Evolutionary conservation across 1,140 invertebrate genomes (phyloP), one percentile per base, ranked within the genome.

Genomic region (Anoplolepis gracilipes): DNA sequence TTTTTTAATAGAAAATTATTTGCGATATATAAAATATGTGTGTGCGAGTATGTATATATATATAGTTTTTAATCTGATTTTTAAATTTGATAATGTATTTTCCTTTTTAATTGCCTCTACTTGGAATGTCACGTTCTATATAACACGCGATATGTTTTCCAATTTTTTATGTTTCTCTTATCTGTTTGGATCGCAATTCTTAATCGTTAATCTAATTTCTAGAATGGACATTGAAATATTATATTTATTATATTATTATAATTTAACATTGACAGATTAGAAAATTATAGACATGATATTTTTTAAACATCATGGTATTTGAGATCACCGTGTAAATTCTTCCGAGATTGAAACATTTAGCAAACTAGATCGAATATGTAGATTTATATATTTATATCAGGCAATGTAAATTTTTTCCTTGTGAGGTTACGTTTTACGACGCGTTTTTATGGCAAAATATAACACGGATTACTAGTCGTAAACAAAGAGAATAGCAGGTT

Each of bases 311-410:
- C 30, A 19, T n/a, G 28, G 3, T 72, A 72, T 81, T 70, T 16
- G 8, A 25, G 3, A 59, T 81, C 19, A 57, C 10, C 7, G 6
- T 33, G 22, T 13, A 72, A 70, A 81, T 81, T 81, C 39, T 10
- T 42, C 19, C 7, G 36, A 42, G 53, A 82, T 82, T 81, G 64
- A 81, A 81, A 81, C 65, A 70, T 81, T 82, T 72, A 72, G 53
- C 25, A 70, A 72, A 81, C 10, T 16, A 86, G n/a, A 72, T 78
- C 72, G 59, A 49, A 16, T 42, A 53, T 28, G 13, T 28, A 46
- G 57, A 84, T 76, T 87, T 70, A 64, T 69, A 64, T 69, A 87
- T 88, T 87, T 69, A 70, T 49, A 70, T 46, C 70, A 59, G 16
- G 46, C 72, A 46, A 53, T 59, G 70, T 16, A 67, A 84, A 88